Conservation (phyloP, 64 coral and sea anemone genomes). For the Trachythela sp. region DNA sequence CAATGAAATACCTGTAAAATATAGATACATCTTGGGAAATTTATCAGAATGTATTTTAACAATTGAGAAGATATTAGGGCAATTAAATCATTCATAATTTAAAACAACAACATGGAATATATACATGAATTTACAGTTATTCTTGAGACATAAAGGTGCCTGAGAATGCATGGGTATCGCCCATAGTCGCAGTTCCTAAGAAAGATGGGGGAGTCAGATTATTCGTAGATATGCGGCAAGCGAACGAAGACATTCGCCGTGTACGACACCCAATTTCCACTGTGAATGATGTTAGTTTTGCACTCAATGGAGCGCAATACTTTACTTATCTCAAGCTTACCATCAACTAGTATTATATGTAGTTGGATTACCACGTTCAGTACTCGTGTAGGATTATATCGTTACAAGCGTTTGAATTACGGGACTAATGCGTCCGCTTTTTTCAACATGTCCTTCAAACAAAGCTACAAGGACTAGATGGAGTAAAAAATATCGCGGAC, state of each 20-base stretch:
- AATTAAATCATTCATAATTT: too few relatives aligned
- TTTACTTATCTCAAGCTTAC: neutral
- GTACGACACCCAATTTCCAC: conserved; percentile 26
- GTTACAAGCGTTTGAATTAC: conserved; percentile 23
- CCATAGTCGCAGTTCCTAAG: conserved; percentile 40
- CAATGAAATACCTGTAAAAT: too few relatives aligned
- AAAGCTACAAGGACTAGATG: conserved; percentile 30
- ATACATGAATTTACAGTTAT: too few relatives aligned
- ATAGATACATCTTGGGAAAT: too few relatives aligned
- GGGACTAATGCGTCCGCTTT: neutral
- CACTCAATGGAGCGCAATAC: conserved; percentile 11
- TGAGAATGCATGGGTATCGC: conserved; percentile 25
- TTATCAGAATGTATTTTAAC: too few relatives aligned
- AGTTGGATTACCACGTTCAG: conserved; percentile 25
- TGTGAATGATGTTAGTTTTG: neutral
- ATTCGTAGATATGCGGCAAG: conserved; percentile 26
- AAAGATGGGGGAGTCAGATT: conserved; percentile 21
- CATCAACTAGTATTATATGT: neutral
- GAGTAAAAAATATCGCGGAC: conserved; percentile 33
- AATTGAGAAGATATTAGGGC: too few relatives aligned
- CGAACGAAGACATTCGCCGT: neutral
- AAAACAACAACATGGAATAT: conserved; percentile 11
- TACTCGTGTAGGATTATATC: conserved; percentile 20
- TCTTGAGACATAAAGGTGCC: too few relatives aligned
- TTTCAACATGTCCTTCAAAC: conserved; percentile 31